Base-by-base conservation (phyloP, 2,888 invertebrate species). In the Drosophila maculinotata region DNA sequence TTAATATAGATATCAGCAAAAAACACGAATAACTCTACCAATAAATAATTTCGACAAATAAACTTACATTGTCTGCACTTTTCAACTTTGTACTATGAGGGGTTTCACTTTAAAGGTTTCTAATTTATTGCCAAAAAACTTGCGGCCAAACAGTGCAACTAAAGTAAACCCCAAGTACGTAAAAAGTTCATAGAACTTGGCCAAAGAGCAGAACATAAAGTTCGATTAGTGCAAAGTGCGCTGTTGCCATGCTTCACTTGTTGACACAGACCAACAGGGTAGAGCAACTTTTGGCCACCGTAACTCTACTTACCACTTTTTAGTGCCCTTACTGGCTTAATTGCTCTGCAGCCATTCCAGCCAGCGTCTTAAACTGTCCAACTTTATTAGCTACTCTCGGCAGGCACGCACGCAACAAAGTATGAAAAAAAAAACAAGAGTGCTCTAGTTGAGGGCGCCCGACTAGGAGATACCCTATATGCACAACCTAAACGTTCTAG, bases 221-320 rank as follows among this genome's bases (percentile, higher is more conserved):
- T 69, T 78, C 75, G 85, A 78, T 81, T 81, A 78, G 69, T 56
- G 70, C 41, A 59, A 69, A 80, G 81, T 68, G 74, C 69, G 52
- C 47, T 77, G 77, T 72, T 72, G 48, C 49, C 62, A 33, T 49
- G 54, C 70, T 53, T 57, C 66, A 72, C 48, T 72, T 77, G 78
- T 77, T 77, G 78, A 77, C 67, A 71, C 51, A 54, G 42, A 42
- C 33, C 53, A 39, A 41, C 67, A 20, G 17, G 6, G 12, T 12
- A 36, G 33, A 36, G 31, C 17, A 74, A 69, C 68, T 56, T 68
- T 72, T 44, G 25, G 30, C 23, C 7, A 15, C 41, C 33, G 26
- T 9, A 31, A 56, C 45, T 44, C 28, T 33, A 15, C 33, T 14
- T 15, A 15, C 17, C 41, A 60, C 51, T 42, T 60, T 68, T 63